Evolutionary conservation across 1,140 invertebrate genomes (phyloP).

Genomic region (Drosophila pachea): DNA sequence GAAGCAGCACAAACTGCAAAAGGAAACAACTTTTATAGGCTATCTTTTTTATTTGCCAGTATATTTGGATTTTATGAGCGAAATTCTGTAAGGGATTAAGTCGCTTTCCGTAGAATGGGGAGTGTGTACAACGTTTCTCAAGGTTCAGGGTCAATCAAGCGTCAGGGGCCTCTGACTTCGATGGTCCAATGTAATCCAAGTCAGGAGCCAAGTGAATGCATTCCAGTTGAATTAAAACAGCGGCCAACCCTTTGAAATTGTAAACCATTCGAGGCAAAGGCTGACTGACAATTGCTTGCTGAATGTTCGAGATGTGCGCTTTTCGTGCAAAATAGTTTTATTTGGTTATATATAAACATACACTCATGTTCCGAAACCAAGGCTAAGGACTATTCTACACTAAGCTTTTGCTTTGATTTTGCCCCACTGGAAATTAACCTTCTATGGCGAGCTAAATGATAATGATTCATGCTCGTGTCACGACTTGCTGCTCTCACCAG

Average conservation of each 20-base stretch:
- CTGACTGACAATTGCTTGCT: background rate
- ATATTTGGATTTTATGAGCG: conserved; percentile 54
- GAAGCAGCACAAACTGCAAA: conserved; percentile 59
- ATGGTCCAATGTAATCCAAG: conserved; percentile 23
- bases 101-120: background rate
- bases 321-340: background rate
- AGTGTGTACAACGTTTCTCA: background rate
- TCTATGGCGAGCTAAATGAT: background rate
- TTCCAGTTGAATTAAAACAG: conserved; percentile 13
- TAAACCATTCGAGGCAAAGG: conserved; percentile 17
- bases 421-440: background rate
- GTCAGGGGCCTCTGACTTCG: conserved; percentile 37
- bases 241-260: conserved; percentile 38
- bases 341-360: background rate
- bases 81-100: conserved; percentile 68
- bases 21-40: conserved; percentile 54
- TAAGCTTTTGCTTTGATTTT: background rate
- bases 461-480: background rate
- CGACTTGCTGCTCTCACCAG: background rate
- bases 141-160: conserved; percentile 63
- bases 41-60: conserved; percentile 45
- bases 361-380: too few relatives aligned
- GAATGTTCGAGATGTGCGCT: background rate
- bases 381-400: background rate
- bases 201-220: conserved; percentile 19